Conservation (phyloP, 2,797 vertebrate genomes). For the Gadopsis bispinosus region DNA sequence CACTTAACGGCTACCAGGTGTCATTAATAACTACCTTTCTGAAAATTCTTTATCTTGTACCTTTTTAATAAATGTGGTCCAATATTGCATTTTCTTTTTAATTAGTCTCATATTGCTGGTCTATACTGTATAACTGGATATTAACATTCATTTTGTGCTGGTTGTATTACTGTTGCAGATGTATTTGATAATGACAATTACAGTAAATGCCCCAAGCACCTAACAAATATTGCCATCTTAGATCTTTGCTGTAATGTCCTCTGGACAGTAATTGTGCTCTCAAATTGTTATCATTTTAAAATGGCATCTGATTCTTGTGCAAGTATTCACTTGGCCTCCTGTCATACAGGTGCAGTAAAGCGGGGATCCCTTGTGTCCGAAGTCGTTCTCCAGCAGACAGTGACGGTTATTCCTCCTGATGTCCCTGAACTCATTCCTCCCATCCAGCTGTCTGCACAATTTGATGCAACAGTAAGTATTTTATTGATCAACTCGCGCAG, state of each 20-base stretch:
- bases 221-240: neutral
- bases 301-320: neutral
- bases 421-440: constrained; percentile 60
- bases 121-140: neutral
- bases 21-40: too few relatives aligned
- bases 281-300: neutral
- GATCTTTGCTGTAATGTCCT: neutral
- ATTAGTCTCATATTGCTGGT: neutral
- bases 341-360: constrained; percentile 61
- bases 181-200: neutral
- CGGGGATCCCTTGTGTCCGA: constrained; percentile 74
- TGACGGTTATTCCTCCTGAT: constrained; percentile 77
- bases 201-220: neutral
- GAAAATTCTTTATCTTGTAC: too few relatives aligned
- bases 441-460: constrained; percentile 63
- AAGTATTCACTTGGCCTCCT: neutral
- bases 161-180: neutral
- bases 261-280: neutral
- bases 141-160: neutral
- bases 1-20: too few relatives aligned
- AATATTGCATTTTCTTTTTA: neutral
- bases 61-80: neutral
- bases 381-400: constrained; percentile 82
- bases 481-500: neutral
- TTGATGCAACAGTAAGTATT: constrained; percentile 72